phyloP scores from a whole-genome alignment of 2,888 invertebrate species.

The Eudemis profundana region DNA sequence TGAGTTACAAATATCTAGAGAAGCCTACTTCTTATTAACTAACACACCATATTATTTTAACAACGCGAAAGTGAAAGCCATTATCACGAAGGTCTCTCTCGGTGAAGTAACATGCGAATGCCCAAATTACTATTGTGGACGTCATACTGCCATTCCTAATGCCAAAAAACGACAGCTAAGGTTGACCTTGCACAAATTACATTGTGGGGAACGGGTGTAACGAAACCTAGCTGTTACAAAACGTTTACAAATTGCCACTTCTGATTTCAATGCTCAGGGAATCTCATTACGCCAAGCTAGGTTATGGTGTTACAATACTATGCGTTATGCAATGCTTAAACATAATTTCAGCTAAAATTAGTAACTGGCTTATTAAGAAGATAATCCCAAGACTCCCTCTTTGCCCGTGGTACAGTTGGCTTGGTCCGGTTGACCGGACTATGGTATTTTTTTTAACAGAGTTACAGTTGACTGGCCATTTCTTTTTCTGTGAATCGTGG shows the following conservation, averaged over 20 bases:
- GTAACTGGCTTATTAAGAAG: too few species aligned
- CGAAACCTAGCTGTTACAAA: conserved; percentile 25
- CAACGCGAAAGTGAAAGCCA: conserved; percentile 27
- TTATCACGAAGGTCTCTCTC: conserved; percentile 28
- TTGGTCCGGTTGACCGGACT: too few species aligned
- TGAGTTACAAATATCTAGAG: too few species aligned
- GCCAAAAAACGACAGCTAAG: conserved; percentile 31
- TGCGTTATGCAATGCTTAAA: conserved; percentile 3
- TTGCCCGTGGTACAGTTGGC: too few species aligned
- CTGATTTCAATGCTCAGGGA: conserved; percentile 30
- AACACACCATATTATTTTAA: conserved; percentile 1
- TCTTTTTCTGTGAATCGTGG: conserved; percentile 2
- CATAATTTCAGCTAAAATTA: too few species aligned
- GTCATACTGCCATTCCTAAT: conserved; percentile 22
- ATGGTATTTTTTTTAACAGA: too few species aligned
- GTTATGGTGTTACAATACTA: conserved; percentile 16
- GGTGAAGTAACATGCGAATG: conserved; percentile 26
- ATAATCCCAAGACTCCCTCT: too few species aligned
- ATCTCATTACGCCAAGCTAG: conserved; percentile 8
- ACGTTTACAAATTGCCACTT: conserved; percentile 25
- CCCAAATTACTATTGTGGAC: conserved; percentile 27
- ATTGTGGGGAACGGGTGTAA: conserved; percentile 23
- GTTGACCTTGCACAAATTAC: conserved; percentile 41
- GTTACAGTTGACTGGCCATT: too few species aligned
- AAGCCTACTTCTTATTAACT: too few species aligned